Percentiles rank a stretch among this genome's conserved stretches.
Evolutionary conservation across 35 echinoderm and acorn worm species (phyloP).

Genomic region (Amphiura filiformis): DNA sequence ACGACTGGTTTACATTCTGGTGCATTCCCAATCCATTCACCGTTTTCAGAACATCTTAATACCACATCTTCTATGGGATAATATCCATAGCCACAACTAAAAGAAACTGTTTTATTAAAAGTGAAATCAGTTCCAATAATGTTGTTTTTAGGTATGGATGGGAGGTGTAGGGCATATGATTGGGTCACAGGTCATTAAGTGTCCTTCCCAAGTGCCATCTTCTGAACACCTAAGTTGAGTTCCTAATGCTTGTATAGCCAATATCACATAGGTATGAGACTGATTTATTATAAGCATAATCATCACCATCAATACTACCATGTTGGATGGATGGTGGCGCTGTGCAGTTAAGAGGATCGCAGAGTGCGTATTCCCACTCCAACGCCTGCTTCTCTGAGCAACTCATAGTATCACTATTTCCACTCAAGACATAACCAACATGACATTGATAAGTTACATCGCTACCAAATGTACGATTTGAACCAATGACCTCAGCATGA

Average conservation of each 20-base stretch:
- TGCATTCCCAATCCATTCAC: constrained; percentile 27
- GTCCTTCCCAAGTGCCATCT: constrained; percentile 41
- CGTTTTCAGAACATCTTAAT: constrained; percentile 26
- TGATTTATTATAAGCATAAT: constrained; percentile 35
- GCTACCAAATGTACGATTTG: constrained; percentile 28
- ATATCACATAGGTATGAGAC: constrained; percentile 45
- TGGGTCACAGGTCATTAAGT: constrained; percentile 31
- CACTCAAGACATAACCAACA: constrained; percentile 49
- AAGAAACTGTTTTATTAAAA: constrained; percentile 14
- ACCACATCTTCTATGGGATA: neutral
- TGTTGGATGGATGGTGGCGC: constrained; percentile 11
- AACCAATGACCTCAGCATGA: constrained; percentile 22
- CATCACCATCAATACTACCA: neutral
- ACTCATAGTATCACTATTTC: neutral
- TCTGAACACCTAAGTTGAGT: constrained; percentile 4
- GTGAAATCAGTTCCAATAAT: constrained; percentile 19
- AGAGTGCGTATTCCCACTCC: constrained; percentile 19
- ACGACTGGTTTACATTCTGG: constrained; percentile 45
- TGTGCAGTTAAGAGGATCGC: constrained; percentile 35
- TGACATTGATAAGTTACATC: constrained; percentile 47
- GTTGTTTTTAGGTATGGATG: neutral
- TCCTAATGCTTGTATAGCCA: constrained; percentile 24
- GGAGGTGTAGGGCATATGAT: constrained; percentile 37
- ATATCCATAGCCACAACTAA: constrained; percentile 42
- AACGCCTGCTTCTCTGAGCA: constrained; percentile 48